Conservation (phyloP, 1,140 invertebrate species). For the Portunus trituberculatus region DNA sequence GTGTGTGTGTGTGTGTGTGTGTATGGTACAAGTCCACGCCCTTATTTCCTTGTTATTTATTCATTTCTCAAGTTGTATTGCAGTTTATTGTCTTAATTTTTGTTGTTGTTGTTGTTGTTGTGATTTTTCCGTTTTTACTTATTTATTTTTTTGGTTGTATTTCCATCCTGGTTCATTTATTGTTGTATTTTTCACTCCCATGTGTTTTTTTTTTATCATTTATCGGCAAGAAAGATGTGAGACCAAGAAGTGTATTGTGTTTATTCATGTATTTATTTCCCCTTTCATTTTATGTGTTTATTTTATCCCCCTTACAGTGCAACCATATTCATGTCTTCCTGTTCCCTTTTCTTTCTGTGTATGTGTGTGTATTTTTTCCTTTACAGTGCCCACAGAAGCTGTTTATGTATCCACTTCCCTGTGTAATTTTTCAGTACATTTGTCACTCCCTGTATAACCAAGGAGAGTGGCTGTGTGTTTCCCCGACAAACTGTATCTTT, state of each 20-base stretch:
- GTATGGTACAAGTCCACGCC: background rate
- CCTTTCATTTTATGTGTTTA: background rate
- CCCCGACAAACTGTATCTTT: too few species aligned
- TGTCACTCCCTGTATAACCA: too few species aligned
- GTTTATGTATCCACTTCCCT: background rate
- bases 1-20: conserved; percentile 47
- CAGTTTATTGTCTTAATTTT: too few species aligned
- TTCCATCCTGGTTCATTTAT: too few species aligned
- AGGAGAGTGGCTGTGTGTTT: too few species aligned
- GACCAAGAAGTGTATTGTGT: background rate
- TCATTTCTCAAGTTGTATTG: too few species aligned
- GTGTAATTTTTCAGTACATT: background rate
- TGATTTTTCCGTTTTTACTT: too few species aligned
- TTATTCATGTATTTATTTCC: background rate
- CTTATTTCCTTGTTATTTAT: background rate
- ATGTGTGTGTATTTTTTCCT: background rate
- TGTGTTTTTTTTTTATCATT: background rate
- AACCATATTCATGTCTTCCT: background rate
- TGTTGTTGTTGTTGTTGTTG: too few species aligned
- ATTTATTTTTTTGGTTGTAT: too few species aligned
- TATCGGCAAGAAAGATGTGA: background rate
- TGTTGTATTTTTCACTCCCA: background rate
- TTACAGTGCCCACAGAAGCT: too few species aligned
- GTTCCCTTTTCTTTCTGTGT: background rate
- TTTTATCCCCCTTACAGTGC: background rate